A percentile compares a stretch with the other conserved stretches of the same genome.
Evolutionary conservation across 2,113 vertebrate genomes (phyloP).

Genomic region (Melanocharis versteri): DNA sequence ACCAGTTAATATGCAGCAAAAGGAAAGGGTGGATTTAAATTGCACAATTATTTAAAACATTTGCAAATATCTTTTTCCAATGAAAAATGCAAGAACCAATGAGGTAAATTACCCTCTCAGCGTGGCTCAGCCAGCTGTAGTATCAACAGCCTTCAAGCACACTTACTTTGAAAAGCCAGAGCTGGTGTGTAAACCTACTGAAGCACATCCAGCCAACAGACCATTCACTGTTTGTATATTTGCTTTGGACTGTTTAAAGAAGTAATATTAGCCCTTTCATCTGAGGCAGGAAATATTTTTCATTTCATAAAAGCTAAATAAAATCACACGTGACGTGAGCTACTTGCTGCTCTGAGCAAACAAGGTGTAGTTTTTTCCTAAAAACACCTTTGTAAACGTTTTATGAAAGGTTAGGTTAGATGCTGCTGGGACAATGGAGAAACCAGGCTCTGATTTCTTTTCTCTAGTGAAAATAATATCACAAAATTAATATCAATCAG

Average conservation of each 20-base stretch:
- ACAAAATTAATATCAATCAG: not conserved
- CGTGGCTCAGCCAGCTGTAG: not conserved
- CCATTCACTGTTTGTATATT: constrained; percentile 18
- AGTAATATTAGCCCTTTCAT: constrained; percentile 17
- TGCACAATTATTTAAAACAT: not conserved
- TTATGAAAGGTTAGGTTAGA: not conserved
- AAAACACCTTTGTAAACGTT: not conserved
- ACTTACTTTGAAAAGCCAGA: not conserved
- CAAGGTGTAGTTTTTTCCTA: not conserved
- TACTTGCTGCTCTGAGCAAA: constrained; percentile 42
- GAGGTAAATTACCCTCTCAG: not conserved
- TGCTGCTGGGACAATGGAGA: not conserved
- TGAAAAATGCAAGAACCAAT: not conserved
- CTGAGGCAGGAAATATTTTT: not conserved
- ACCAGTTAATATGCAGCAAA: not conserved
- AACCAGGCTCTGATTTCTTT: not conserved
- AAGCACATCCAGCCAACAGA: not conserved
- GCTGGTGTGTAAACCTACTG: not conserved
- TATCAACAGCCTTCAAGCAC: not conserved
- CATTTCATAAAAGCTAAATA: constrained; percentile 41
- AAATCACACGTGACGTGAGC: not conserved
- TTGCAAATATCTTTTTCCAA: not conserved
- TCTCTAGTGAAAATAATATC: not conserved
- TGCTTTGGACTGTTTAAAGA: constrained; percentile 58
- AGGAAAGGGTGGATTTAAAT: not conserved